Evolutionary conservation across 23 tunicate species (phyloP).

Genomic region (Oikopleura albicans): DNA sequence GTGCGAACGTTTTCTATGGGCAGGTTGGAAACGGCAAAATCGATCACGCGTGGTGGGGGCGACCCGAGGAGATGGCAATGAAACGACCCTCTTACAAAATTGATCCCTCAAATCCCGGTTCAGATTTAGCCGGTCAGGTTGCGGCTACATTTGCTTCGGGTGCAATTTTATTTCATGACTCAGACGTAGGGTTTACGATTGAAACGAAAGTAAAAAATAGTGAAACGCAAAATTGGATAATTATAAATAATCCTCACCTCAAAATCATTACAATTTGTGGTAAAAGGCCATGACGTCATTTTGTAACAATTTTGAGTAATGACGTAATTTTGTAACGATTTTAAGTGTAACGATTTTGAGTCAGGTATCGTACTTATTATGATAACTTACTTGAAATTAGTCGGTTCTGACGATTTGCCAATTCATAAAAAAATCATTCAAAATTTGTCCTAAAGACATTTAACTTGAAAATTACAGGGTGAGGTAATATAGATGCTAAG

Average conservation of each 20-base stretch:
- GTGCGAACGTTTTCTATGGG: constrained; percentile 34
- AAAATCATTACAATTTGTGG: constrained; percentile 33
- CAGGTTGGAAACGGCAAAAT: constrained; percentile 51
- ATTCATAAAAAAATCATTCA: too few species aligned
- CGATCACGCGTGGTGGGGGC: constrained; percentile 44
- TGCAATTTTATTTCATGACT: constrained; percentile 30
- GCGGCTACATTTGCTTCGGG: constrained; percentile 82
- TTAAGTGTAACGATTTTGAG: too few species aligned
- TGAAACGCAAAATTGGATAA: constrained; percentile 37
- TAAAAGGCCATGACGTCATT: constrained; percentile 42
- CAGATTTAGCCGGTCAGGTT: constrained; percentile 51
- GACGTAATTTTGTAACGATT: too few species aligned
- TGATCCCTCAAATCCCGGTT: constrained; percentile 31
- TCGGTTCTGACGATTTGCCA: too few species aligned
- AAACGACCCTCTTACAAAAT: constrained; percentile 49
- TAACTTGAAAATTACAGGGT: too few species aligned
- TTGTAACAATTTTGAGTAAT: too few species aligned
- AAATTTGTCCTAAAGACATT: too few species aligned
- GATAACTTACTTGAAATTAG: too few species aligned
- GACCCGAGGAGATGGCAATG: constrained; percentile 43
- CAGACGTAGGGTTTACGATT: constrained; percentile 26
- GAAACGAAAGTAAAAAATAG: constrained; percentile 27
- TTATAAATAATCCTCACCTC: too few species aligned
- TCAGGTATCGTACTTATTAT: too few species aligned
- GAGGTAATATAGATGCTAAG: too few species aligned